A percentile compares a stretch with the other conserved stretches of the same genome.
Evolutionary conservation across 2,797 vertebrate genomes (phyloP).

Genomic region (Apogon talboti): DNA sequence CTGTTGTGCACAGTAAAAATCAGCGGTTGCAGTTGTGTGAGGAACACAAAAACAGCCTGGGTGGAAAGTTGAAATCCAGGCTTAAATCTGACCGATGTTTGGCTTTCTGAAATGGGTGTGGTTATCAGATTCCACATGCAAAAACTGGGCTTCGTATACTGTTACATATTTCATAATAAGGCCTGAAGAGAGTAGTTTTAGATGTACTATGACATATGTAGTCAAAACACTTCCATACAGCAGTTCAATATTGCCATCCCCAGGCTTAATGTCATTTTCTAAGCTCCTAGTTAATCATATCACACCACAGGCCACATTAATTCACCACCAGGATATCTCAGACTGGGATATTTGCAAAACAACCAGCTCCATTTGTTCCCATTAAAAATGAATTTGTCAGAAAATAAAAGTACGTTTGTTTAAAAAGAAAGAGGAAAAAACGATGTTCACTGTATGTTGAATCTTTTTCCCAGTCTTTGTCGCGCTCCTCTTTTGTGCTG

Average conservation of each 20-base stretch:
- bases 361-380: constrained; percentile 62
- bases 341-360: constrained; percentile 51
- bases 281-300: constrained; percentile 38
- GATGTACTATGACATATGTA: too few relatives aligned
- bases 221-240: background rate
- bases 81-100: too few relatives aligned
- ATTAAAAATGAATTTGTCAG: constrained; percentile 72
- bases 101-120: too few relatives aligned
- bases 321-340: constrained; percentile 53
- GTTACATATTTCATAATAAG: too few relatives aligned
- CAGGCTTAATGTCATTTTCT: constrained; percentile 32
- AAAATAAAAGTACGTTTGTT: constrained; percentile 68
- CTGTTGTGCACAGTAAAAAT: too few relatives aligned
- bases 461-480: constrained; percentile 10
- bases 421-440: constrained; percentile 7
- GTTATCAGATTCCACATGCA: too few relatives aligned
- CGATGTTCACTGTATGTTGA: constrained; percentile 30
- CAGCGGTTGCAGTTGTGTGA: too few relatives aligned
- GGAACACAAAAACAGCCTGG: too few relatives aligned
- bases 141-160: too few relatives aligned
- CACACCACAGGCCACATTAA: constrained; percentile 62
- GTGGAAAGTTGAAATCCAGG: too few relatives aligned
- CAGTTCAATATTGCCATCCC: constrained; percentile 30
- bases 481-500: constrained; percentile 20
- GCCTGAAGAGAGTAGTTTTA: too few relatives aligned